Evolutionary conservation across 2,888 invertebrate genomes (phyloP).

Genomic region (Phlogophora meticulosa): DNA sequence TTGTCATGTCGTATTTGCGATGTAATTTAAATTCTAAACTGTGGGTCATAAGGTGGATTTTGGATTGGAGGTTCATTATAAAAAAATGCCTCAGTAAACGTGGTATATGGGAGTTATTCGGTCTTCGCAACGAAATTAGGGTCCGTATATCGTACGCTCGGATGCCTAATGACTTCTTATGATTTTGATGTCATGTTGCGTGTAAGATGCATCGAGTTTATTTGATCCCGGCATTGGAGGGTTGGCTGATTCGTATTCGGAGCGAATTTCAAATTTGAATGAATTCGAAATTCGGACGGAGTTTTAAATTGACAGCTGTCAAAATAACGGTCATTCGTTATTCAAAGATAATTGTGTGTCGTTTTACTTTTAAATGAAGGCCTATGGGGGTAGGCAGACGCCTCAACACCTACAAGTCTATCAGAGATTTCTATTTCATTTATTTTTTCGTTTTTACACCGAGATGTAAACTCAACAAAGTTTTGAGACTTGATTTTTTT

Average conservation of each 20-base stretch:
- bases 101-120: slow-evolving; percentile 83
- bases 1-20: slow-evolving; percentile 74
- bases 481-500: slow-evolving; percentile 1
- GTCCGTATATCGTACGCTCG: slow-evolving; percentile 81
- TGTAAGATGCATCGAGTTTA: slow-evolving; percentile 81
- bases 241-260: slow-evolving; percentile 74
- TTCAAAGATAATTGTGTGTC: slow-evolving; percentile 61
- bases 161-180: slow-evolving; percentile 90
- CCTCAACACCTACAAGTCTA: neutral
- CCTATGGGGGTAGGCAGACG: slow-evolving; percentile 23
- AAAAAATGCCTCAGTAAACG: slow-evolving; percentile 81
- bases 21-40: slow-evolving; percentile 65
- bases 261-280: slow-evolving; percentile 69
- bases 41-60: slow-evolving; percentile 50
- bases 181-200: slow-evolving; percentile 89
- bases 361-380: slow-evolving; percentile 54
- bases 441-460: neutral
- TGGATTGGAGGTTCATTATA: slow-evolving; percentile 60
- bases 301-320: slow-evolving; percentile 65
- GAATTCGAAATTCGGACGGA: slow-evolving; percentile 53
- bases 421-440: neutral
- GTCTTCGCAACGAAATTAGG: slow-evolving; percentile 84
- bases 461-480: slow-evolving; percentile 2
- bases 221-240: slow-evolving; percentile 80
- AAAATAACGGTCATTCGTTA: slow-evolving; percentile 65